A percentile compares a stretch with the other conserved stretches of the same genome.
Evolutionary conservation across 2,113 vertebrate species (phyloP).

Genomic region (Electrona antarctica): DNA sequence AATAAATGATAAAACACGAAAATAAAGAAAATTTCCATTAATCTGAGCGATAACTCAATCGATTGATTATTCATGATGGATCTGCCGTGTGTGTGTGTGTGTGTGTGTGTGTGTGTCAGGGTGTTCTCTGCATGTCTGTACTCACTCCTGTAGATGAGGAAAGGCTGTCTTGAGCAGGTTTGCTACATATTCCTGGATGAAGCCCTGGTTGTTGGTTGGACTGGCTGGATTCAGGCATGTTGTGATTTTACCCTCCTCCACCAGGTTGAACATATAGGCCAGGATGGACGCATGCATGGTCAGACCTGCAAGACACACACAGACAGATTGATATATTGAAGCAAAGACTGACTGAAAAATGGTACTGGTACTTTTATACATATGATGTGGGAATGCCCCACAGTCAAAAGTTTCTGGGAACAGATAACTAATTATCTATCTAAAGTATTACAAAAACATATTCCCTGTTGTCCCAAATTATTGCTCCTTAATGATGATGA

Average conservation of each 20-base stretch:
- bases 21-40: too few relatives aligned
- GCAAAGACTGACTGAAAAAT: not conserved
- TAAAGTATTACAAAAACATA: too few relatives aligned
- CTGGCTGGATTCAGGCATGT: conserved; percentile 86
- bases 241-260: conserved; percentile 98
- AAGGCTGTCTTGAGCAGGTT: conserved; percentile 98
- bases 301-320: conserved; percentile 80
- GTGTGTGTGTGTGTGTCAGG: not conserved
- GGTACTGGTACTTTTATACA: too few relatives aligned
- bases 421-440: too few relatives aligned
- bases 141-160: conserved; percentile 98
- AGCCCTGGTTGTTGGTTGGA: conserved; percentile 92
- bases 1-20: too few relatives aligned
- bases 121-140: not conserved
- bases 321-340: not conserved
- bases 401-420: too few relatives aligned
- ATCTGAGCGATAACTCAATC: too few relatives aligned
- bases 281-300: conserved; percentile 99
- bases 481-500: too few relatives aligned
- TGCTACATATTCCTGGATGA: conserved; percentile 98
- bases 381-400: too few relatives aligned
- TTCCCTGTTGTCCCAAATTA: too few relatives aligned
- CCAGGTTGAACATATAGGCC: conserved; percentile 99
- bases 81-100: not conserved
- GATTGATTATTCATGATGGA: too few relatives aligned